phyloP scores from a whole-genome alignment of 2,113 vertebrate species.

The Megaceryle torquata region DNA sequence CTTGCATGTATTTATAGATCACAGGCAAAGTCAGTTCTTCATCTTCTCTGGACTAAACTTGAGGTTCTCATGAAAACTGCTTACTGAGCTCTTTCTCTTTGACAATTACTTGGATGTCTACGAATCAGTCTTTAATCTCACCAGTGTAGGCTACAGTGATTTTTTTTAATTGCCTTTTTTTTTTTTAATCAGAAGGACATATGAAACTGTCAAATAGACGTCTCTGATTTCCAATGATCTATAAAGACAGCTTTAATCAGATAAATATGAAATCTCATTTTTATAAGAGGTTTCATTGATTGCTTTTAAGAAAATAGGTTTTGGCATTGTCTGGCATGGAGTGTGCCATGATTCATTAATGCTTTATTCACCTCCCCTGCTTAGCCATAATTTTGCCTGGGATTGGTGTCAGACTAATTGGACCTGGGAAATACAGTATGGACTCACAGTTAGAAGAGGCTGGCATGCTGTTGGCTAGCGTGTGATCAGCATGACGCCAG shows the following conservation, averaged over 20 bases:
- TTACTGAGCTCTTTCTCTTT: neutral
- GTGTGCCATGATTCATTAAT: neutral
- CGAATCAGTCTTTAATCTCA: conserved; percentile 13
- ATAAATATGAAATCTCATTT: conserved; percentile 35
- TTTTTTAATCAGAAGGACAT: neutral
- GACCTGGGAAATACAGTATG: neutral
- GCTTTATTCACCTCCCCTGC: neutral
- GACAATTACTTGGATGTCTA: conserved; percentile 15
- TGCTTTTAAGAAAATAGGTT: conserved; percentile 53
- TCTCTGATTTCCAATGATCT: neutral
- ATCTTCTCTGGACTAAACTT: neutral
- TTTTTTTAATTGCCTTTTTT: neutral
- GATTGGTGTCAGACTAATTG: neutral
- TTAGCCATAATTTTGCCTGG: neutral
- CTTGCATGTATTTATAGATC: neutral
- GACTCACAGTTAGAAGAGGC: neutral
- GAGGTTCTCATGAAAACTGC: neutral
- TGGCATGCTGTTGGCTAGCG: neutral
- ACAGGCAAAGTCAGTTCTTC: conserved; percentile 11
- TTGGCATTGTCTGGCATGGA: neutral
- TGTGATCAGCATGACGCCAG: neutral
- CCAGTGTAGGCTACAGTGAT: neutral
- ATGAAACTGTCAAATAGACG: neutral
- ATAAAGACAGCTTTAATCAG: conserved; percentile 32
- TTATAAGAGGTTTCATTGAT: conserved; percentile 55